Percentiles rank a stretch among this genome's conserved stretches.
Evolutionary conservation across 2,113 vertebrate genomes (phyloP).

Genomic region (human): DNA sequence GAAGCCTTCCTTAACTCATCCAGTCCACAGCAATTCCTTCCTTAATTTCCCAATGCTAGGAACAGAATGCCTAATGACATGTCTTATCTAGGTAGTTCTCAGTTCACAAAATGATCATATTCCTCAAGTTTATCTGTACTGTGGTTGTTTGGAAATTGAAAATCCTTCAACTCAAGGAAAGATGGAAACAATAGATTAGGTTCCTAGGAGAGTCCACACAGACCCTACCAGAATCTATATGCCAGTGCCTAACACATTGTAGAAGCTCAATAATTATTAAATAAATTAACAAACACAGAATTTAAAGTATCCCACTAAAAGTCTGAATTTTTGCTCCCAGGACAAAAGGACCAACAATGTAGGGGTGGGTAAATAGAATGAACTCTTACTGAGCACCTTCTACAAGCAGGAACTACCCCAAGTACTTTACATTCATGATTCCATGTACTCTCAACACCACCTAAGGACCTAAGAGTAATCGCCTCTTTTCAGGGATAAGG

Average conservation of each 20-base stretch:
- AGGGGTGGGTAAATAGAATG: neutral
- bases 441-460: neutral
- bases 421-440: neutral
- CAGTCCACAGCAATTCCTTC: neutral
- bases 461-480: neutral
- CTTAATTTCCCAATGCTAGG: neutral
- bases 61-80: neutral
- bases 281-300: neutral
- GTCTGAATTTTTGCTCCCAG: slow-evolving; percentile 5
- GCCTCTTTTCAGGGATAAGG: neutral
- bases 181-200: slow-evolving; percentile 18
- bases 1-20: neutral
- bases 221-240: neutral
- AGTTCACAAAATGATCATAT: neutral
- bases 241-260: neutral
- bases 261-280: neutral
- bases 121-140: slow-evolving; percentile 31
- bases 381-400: neutral
- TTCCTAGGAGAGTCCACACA: neutral
- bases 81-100: neutral
- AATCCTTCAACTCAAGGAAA: slow-evolving; percentile 26
- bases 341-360: neutral
- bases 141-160: neutral
- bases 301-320: slow-evolving; percentile 9
- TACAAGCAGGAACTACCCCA: neutral